Evolutionary conservation across 2,797 vertebrate species (phyloP).

Genomic region (Rhinatrema bivittatum): DNA sequence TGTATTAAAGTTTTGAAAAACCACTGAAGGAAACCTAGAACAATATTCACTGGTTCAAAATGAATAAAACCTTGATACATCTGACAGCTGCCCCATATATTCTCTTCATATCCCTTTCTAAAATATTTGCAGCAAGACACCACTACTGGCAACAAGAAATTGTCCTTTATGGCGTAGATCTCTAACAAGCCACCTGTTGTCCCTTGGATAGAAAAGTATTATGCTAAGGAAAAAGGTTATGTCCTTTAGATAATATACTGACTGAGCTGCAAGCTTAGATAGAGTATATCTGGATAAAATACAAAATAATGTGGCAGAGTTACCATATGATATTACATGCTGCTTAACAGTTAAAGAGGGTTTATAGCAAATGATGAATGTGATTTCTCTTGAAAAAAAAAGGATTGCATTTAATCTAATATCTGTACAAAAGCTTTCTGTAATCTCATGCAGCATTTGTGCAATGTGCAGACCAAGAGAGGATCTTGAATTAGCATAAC

Average conservation of each 20-base stretch:
- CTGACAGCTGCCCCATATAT: no score
- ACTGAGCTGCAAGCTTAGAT: slow-evolving; percentile 33
- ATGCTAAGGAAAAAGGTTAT: slow-evolving; percentile 16
- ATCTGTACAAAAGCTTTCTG: slow-evolving; percentile 68
- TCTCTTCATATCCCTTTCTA: no score
- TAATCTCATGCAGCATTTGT: slow-evolving; percentile 70
- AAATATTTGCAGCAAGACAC: no score
- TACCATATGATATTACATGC: slow-evolving; percentile 47
- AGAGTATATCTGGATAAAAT: slow-evolving; percentile 33
- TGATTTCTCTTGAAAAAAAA: slow-evolving; percentile 69
- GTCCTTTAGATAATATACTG: slow-evolving; percentile 21
- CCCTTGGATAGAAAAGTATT: slow-evolving; percentile 10
- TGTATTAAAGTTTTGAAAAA: no score
- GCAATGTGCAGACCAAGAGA: slow-evolving; percentile 55
- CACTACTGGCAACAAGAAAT: slow-evolving; percentile 4
- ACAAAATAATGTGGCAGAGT: slow-evolving; percentile 32
- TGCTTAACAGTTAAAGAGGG: slow-evolving; percentile 57
- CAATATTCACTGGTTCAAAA: no score
- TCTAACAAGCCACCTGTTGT: slow-evolving; percentile 7
- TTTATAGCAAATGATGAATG: slow-evolving; percentile 65
- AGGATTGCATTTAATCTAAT: slow-evolving; percentile 86
- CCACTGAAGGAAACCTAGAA: no score
- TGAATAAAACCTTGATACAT: no score
- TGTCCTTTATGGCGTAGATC: background rate
- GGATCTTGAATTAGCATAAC: slow-evolving; percentile 76